Evolutionary conservation across 2,113 vertebrate species (phyloP).

Genomic region (Dryoscopus gambensis): DNA sequence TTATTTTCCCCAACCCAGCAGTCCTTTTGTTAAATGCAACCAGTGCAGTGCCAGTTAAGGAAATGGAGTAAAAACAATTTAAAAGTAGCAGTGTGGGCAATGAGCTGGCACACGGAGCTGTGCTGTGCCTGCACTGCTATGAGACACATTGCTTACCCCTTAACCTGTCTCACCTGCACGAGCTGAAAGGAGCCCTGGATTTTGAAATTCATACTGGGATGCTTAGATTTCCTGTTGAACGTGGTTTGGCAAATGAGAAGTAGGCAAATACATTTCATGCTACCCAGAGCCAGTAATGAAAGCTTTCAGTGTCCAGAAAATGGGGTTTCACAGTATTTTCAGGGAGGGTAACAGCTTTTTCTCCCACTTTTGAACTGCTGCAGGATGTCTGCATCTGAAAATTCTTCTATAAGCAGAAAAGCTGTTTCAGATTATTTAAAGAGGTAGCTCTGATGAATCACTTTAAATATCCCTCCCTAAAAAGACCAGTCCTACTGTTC

Average conservation of each 20-base stretch:
- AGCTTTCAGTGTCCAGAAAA: background rate
- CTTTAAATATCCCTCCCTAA: background rate
- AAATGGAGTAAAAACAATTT: slow-evolving; percentile 1
- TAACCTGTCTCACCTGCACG: background rate
- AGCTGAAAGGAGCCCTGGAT: background rate
- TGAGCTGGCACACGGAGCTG: background rate
- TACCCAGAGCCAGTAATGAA: background rate
- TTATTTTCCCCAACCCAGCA: background rate
- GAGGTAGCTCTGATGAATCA: background rate
- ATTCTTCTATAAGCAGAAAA: background rate
- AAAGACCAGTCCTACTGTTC: background rate
- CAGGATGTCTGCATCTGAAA: background rate
- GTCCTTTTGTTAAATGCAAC: background rate
- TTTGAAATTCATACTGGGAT: background rate
- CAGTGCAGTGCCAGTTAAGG: background rate
- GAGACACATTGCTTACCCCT: background rate
- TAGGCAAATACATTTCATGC: background rate
- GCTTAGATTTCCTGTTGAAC: background rate
- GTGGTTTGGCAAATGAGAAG: background rate
- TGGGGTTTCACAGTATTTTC: background rate
- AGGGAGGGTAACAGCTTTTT: background rate
- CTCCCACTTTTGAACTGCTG: background rate
- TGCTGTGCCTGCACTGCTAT: background rate
- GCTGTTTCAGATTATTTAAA: background rate
- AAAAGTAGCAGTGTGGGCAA: background rate